Evolutionary conservation across 37 sponge, comb jelly and placozoan genomes (phyloP).

Genomic region (Agelas oroides): DNA sequence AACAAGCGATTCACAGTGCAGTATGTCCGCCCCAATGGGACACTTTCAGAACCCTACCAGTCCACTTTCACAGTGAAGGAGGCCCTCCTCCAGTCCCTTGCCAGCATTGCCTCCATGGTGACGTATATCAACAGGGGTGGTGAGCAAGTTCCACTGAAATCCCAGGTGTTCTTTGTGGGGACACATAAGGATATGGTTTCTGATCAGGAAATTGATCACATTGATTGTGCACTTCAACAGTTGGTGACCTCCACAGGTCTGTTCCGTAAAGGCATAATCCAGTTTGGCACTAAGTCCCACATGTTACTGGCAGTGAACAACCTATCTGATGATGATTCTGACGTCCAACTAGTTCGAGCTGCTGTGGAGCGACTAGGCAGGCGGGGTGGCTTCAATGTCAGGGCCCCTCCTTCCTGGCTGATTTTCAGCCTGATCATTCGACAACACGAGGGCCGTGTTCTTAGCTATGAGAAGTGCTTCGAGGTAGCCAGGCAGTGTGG

Average conservation of each 20-base stretch:
- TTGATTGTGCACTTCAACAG: neutral
- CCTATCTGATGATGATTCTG: neutral
- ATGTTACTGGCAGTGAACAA: slow-evolving; percentile 4
- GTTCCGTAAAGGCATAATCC: neutral
- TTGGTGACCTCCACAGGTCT: neutral
- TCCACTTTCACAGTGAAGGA: slow-evolving; percentile 22
- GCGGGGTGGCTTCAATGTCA: neutral
- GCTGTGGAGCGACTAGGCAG: slow-evolving; percentile 6
- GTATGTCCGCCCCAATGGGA: neutral
- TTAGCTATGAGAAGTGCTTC: neutral
- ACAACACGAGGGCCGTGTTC: neutral
- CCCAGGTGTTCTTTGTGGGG: neutral
- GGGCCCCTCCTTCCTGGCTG: neutral
- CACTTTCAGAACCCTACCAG: neutral
- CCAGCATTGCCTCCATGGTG: slow-evolving; percentile 11
- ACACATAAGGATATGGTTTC: neutral
- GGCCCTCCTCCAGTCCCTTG: slow-evolving; percentile 2
- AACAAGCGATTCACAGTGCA: slow-evolving; percentile 2
- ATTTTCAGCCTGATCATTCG: neutral
- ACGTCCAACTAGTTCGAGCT: neutral
- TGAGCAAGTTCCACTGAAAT: neutral
- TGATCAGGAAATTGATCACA: neutral
- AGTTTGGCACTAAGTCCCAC: neutral
- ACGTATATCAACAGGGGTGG: neutral
- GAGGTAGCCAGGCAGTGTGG: neutral